Base-by-base conservation (phyloP, 2,113 vertebrate genomes). In the Phaethornis superciliosus region DNA sequence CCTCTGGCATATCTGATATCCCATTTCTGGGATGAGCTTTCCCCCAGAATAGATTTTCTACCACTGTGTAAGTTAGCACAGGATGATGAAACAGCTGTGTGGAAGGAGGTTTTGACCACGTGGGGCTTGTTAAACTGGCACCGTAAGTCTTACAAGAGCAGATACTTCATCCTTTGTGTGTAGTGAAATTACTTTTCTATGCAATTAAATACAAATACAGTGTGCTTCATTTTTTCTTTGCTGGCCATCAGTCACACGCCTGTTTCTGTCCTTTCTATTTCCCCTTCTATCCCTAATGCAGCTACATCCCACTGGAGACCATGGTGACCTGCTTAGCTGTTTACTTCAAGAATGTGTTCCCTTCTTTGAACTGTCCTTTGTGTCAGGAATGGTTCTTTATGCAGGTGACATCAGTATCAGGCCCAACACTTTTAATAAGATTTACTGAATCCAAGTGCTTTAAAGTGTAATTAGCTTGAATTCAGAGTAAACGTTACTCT, bases 1-100 rank as follows among this genome's bases (percentile, higher is more conserved):
- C 9, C 27, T 63, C 37, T 4, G 15, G 21, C 1, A 1, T 54
- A 10, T 33, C 0, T 0, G 0, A 40, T 11, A 40, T 40, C 40
- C 40, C 11, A 40, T 40, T 12, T 60, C 47, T 56, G n/a, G 37
- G 58, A 14, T 33, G 40, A 59, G 15, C 3, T 5, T 54, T 89
- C 10, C 12, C 15, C 21, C 55, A 22, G 12, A 85, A 33, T 9
- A n/a, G 27, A 44, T 60, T 59, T 69, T 28, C 20, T 44, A 23
- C 14, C 2, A 10, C 14, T 44, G 6, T 26, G 11, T 4, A 16
- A 40, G 52, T 17, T 40, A 82, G 67, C 10, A 35, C 1, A 8
- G 47, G n/a, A 28, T 51, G 20, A 19, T n/a, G 28, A 9, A 89
- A 60, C 12, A 70, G 28, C 54, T 1, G 0, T 12, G 32, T 74